Percentiles rank a stretch among this genome's conserved stretches.
phyloP scores from a whole-genome alignment of 2,113 vertebrate genomes.

The Myiagra hebetior region DNA sequence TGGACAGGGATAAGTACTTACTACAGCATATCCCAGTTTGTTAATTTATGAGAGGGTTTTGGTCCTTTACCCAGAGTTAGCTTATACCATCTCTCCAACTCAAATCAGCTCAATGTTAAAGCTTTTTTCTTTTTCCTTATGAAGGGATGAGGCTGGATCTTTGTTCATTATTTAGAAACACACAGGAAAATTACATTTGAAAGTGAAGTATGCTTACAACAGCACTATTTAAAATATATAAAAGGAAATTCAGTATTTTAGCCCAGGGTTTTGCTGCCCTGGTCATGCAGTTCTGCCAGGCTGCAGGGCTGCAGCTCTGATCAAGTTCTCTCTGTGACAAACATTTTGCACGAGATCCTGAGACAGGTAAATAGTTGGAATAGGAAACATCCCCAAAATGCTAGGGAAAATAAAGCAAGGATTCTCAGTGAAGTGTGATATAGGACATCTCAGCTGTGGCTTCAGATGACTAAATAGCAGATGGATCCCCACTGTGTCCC shows the following conservation, averaged over 20 bases:
- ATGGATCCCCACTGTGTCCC: neutral
- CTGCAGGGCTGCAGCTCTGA: neutral
- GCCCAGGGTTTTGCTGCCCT: neutral
- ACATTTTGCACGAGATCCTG: neutral
- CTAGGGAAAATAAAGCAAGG: neutral
- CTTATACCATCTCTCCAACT: neutral
- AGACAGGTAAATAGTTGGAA: neutral
- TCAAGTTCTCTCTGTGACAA: neutral
- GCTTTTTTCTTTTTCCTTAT: neutral
- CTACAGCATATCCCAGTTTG: neutral
- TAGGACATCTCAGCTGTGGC: neutral
- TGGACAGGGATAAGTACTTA: slow-evolving; percentile 8
- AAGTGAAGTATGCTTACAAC: neutral
- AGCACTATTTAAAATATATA: neutral
- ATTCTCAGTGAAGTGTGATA: neutral
- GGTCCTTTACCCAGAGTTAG: neutral
- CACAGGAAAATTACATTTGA: neutral
- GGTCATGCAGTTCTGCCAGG: neutral
- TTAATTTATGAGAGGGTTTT: neutral
- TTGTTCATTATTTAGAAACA: neutral
- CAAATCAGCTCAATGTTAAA: neutral
- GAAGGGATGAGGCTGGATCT: neutral
- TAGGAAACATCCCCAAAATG: neutral
- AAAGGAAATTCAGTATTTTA: neutral
- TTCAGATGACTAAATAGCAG: neutral